Percentiles rank a stretch among this genome's conserved stretches.
These are phyloP conservation scores for Ranitomeya imitator DNA, from an alignment of 2,113 vertebrate species.

Conservation along the genomic window DNA sequence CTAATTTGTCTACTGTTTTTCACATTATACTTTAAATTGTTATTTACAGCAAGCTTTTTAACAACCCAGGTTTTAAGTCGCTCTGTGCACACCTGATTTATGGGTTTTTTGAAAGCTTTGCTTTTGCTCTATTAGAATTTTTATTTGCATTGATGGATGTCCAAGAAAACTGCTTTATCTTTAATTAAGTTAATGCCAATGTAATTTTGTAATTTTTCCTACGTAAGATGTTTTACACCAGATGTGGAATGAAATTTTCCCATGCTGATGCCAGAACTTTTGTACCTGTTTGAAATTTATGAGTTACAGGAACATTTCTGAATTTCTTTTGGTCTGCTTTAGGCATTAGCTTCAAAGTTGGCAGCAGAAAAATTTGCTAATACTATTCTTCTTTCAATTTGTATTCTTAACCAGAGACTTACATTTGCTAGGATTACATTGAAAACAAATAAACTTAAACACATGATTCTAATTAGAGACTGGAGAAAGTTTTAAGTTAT, in stretches of 20 bases:
- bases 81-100: background rate
- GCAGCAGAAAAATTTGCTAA: constrained; percentile 62
- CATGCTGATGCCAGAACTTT: constrained; percentile 73
- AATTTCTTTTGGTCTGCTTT: constrained; percentile 67
- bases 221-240: constrained; percentile 80
- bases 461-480: constrained; percentile 1
- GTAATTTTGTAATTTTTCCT: constrained; percentile 83
- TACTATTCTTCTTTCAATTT: background rate
- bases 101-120: constrained; percentile 62
- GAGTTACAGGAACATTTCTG: constrained; percentile 73
- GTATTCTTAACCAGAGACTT: constrained; percentile 11
- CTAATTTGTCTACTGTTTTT: background rate
- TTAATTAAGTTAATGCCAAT: constrained; percentile 87
- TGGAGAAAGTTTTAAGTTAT: background rate
- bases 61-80: background rate
- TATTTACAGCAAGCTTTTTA: background rate
- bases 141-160: constrained; percentile 69
- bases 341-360: constrained; percentile 70
- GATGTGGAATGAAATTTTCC: constrained; percentile 79
- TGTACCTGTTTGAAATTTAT: constrained; percentile 84
- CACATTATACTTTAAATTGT: background rate
- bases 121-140: constrained; percentile 69
- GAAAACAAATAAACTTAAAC: background rate
- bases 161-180: constrained; percentile 65
- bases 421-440: background rate